phyloP scores from a whole-genome alignment of 2,888 invertebrate genomes.

The Cenopis cana region DNA sequence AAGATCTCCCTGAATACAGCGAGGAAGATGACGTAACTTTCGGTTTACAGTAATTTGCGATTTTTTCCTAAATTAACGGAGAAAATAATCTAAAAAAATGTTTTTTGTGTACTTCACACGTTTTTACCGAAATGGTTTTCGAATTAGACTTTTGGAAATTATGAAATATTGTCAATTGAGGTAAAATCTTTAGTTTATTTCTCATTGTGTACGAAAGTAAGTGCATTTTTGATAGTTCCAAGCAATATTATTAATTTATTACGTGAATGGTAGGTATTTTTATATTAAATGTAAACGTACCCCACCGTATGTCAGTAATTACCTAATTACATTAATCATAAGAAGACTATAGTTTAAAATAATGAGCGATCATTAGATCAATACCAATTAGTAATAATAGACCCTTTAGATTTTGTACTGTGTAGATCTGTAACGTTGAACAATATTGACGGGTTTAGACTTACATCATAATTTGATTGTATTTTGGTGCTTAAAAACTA shows the following conservation, averaged over 20 bases:
- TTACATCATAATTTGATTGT: not conserved
- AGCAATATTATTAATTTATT: conserved; percentile 19
- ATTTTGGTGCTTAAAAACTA: not conserved
- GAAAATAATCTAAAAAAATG: too few relatives aligned
- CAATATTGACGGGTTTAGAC: conserved; percentile 3
- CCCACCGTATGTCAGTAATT: conserved; percentile 35
- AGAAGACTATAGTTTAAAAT: conserved; percentile 10
- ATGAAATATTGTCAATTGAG: too few relatives aligned
- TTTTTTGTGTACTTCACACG: too few relatives aligned
- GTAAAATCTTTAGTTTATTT: conserved; percentile 19
- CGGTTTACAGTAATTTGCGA: too few relatives aligned
- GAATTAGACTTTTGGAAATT: too few relatives aligned
- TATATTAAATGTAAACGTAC: conserved; percentile 27
- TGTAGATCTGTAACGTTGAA: conserved; percentile 17
- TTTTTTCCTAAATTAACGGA: too few relatives aligned
- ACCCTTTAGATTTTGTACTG: conserved; percentile 42
- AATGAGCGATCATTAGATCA: conserved; percentile 11
- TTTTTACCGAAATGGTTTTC: too few relatives aligned
- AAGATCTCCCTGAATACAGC: too few relatives aligned
- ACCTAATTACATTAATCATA: not conserved
- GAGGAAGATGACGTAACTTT: too few relatives aligned
- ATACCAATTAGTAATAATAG: conserved; percentile 27
- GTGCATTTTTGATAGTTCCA: conserved; percentile 22
- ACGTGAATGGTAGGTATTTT: conserved; percentile 36
- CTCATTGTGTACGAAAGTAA: not conserved